Percentiles rank a stretch among this genome's conserved stretches.
Conservation (phyloP, 2,113 vertebrate genomes). For the Labrus mixtus region DNA sequence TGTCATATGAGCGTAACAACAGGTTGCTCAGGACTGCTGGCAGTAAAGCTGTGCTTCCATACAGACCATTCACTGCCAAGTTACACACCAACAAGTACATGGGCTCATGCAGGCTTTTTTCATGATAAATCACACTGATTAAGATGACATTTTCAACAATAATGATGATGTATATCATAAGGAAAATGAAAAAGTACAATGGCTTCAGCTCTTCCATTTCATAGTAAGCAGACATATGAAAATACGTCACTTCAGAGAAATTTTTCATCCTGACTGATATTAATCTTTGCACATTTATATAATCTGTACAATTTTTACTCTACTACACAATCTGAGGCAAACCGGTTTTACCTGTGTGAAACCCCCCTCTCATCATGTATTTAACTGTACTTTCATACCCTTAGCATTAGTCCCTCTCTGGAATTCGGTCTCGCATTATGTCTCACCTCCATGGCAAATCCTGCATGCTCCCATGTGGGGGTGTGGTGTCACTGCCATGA, state of each 20-base stretch:
- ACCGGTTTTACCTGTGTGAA: background rate
- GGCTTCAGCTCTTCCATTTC: conserved; percentile 51
- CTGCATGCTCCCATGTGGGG: background rate
- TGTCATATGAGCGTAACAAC: conserved; percentile 32
- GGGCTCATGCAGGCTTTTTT: conserved; percentile 63
- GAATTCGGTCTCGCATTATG: background rate
- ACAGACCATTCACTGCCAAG: conserved; percentile 68
- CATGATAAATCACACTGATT: conserved; percentile 54
- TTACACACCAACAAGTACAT: conserved; percentile 74
- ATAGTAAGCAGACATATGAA: conserved; percentile 56
- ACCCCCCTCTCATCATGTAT: background rate
- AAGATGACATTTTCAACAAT: conserved; percentile 55
- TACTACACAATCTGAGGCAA: background rate
- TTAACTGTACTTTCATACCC: background rate
- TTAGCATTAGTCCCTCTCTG: background rate
- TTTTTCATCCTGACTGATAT: conserved; percentile 58
- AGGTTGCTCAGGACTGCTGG: conserved; percentile 59
- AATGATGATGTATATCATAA: conserved; percentile 59
- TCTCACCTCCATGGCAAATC: background rate
- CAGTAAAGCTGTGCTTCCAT: conserved; percentile 62
- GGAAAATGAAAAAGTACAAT: conserved; percentile 63
- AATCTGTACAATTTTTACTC: background rate
- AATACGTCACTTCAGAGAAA: conserved; percentile 37
- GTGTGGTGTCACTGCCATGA: background rate
- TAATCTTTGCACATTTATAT: background rate